A percentile compares a stretch with the other conserved stretches of the same genome.
phyloP scores from a whole-genome alignment of 2,113 vertebrate species.

The Actenoides lindsayi region DNA sequence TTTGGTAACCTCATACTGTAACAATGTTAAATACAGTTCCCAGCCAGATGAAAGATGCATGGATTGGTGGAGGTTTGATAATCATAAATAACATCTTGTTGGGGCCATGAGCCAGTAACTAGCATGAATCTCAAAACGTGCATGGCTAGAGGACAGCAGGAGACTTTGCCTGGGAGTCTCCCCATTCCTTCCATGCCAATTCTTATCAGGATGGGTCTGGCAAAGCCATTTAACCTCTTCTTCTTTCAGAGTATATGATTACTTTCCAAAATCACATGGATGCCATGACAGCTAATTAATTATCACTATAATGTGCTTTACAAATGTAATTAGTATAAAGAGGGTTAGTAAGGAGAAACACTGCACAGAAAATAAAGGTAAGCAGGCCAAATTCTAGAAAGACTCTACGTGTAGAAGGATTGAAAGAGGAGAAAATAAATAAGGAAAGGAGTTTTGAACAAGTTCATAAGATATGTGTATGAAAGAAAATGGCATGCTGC shows the following conservation, averaged over 20 bases:
- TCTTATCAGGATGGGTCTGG: neutral
- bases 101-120: neutral
- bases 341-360: neutral
- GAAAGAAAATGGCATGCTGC: neutral
- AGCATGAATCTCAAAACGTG: neutral
- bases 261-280: neutral
- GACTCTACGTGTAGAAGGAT: neutral
- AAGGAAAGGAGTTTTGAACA: neutral
- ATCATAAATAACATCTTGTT: neutral
- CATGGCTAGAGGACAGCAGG: neutral
- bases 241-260: neutral
- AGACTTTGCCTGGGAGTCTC: neutral
- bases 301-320: neutral
- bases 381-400: neutral
- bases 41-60: neutral
- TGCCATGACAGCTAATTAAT: slow-evolving; percentile 33
- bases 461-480: neutral
- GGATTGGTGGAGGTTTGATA: neutral
- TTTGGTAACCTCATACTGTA: neutral
- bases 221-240: slow-evolving; percentile 2
- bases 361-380: neutral
- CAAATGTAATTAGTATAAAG: neutral
- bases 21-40: neutral
- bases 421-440: neutral
- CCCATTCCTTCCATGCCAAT: neutral